A percentile compares a stretch with the other conserved stretches of the same genome.
phyloP scores from a whole-genome alignment of 1,140 invertebrate species.

The Lysiphlebus fabarum region DNA sequence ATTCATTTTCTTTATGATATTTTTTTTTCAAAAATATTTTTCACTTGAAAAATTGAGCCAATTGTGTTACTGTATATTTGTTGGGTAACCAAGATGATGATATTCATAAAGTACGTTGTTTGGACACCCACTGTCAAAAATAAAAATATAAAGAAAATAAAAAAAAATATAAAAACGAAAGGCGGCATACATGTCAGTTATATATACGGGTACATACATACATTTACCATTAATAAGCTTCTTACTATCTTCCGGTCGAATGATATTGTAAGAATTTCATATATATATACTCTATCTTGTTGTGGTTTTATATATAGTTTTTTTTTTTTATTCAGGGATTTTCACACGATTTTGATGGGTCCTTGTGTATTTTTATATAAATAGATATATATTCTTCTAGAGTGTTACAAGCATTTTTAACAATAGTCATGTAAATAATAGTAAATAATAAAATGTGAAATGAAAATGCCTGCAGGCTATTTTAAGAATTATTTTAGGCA shows the following conservation, averaged over 20 bases:
- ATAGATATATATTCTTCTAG: conserved; percentile 16
- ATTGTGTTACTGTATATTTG: no score
- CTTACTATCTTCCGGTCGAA: conserved; percentile 26
- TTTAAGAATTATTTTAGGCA: no score
- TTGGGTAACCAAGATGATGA: no score
- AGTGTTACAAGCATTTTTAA: conserved; percentile 14
- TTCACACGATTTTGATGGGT: conserved; percentile 25
- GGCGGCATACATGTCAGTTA: conserved; percentile 1
- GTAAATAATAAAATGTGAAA: conserved; percentile 11
- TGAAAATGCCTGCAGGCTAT: background rate
- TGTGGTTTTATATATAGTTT: background rate
- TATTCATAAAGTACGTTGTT: conserved; percentile 24
- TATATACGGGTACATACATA: no score
- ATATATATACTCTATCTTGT: no score
- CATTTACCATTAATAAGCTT: conserved; percentile 27
- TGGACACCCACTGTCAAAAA: conserved; percentile 37
- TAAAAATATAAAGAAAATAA: conserved; percentile 26
- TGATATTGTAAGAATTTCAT: conserved; percentile 26
- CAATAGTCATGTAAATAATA: conserved; percentile 6
- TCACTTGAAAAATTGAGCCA: conserved; percentile 15
- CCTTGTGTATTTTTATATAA: conserved; percentile 10
- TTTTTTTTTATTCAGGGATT: conserved; percentile 22
- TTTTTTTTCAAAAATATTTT: conserved; percentile 6
- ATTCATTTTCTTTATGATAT: background rate
- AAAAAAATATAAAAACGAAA: conserved; percentile 19